phyloP scores from a whole-genome alignment of 2,888 invertebrate genomes.

The Archips crataeganus region DNA sequence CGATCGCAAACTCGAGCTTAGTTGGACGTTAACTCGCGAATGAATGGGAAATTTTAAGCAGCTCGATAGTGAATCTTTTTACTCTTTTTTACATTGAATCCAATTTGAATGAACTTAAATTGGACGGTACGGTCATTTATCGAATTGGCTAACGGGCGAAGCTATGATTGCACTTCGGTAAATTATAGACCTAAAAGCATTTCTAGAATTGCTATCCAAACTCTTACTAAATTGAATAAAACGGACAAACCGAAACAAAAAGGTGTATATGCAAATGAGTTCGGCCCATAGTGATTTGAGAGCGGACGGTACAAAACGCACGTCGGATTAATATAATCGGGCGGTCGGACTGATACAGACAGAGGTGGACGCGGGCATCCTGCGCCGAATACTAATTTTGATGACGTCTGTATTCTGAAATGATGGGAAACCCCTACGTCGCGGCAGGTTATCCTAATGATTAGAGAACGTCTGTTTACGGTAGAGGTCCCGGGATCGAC shows the following conservation, averaged over 20 bases:
- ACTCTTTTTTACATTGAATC: conserved; percentile 54
- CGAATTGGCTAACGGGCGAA: conserved; percentile 5
- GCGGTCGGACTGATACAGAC: conserved; percentile 62
- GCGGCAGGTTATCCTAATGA: too few relatives aligned
- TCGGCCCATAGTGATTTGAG: conserved; percentile 52
- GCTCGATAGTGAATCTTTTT: conserved; percentile 63
- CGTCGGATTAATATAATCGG: conserved; percentile 76
- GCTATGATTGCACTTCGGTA: conserved; percentile 26
- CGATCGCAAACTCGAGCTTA: conserved; percentile 65
- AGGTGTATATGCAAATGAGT: conserved; percentile 44
- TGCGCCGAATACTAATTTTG: conserved; percentile 73
- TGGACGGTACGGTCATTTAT: conserved; percentile 38
- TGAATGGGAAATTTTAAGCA: conserved; percentile 72
- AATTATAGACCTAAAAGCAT: conserved; percentile 26
- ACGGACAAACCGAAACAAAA: conserved; percentile 30
- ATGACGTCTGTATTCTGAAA: conserved; percentile 37
- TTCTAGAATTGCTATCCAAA: conserved; percentile 26
- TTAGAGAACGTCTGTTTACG: too few relatives aligned
- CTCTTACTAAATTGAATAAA: conserved; percentile 21
- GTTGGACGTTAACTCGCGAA: conserved; percentile 69
- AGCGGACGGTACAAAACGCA: conserved; percentile 65
- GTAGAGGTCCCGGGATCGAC: too few relatives aligned
- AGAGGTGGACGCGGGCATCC: conserved; percentile 64
- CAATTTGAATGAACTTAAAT: conserved; percentile 50
- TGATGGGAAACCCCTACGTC: background rate